phyloP scores from a whole-genome alignment of 2,113 vertebrate species.

The Phocoena sinus region DNA sequence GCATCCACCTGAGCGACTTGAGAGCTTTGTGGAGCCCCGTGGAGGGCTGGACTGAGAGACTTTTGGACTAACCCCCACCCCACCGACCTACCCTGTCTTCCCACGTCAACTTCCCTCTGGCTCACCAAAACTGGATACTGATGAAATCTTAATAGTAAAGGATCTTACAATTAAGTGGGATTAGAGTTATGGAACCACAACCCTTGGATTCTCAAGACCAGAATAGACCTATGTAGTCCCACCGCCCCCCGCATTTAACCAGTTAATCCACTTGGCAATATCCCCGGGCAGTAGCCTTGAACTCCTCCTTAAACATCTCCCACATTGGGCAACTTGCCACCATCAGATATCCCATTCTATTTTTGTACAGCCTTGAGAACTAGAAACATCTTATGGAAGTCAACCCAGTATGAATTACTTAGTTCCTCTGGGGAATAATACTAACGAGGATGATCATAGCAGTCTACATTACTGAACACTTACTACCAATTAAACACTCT shows the following conservation, averaged over 20 bases:
- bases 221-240: background rate
- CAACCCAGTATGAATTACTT: background rate
- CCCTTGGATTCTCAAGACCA: background rate
- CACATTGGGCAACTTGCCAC: background rate
- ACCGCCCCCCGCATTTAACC: background rate
- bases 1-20: slow-evolving; percentile 21
- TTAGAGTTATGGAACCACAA: background rate
- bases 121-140: background rate
- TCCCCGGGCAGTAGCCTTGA: background rate
- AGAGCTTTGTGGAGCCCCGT: background rate
- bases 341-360: background rate
- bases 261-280: background rate
- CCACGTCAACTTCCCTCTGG: background rate
- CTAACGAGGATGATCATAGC: background rate
- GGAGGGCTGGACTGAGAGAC: background rate
- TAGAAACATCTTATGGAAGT: background rate
- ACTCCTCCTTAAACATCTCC: background rate
- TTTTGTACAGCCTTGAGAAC: background rate
- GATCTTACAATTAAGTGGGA: background rate
- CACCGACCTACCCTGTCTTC: background rate
- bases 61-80: background rate
- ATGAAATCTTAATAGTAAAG: background rate
- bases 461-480: background rate
- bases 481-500: background rate
- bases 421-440: background rate